Conservation (phyloP, 2,113 vertebrate species). For the Rattus norvegicus region DNA sequence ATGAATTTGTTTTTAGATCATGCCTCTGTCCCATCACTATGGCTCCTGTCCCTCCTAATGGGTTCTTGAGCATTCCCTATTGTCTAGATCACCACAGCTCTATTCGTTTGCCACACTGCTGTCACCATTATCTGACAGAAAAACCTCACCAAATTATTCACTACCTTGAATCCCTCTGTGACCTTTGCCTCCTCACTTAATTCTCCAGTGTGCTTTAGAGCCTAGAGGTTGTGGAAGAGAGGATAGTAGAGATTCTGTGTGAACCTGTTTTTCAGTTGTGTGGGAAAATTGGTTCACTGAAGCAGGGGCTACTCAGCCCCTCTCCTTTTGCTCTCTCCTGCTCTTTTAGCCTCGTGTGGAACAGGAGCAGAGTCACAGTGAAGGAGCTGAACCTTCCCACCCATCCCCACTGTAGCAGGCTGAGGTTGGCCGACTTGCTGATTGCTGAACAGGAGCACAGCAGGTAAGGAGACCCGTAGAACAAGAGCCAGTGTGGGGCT, state of each 20-base stretch:
- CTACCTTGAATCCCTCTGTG: neutral
- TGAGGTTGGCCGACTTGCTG: slow-evolving; percentile 86
- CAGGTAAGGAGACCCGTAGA: slow-evolving; percentile 82
- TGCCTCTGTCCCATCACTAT: neutral
- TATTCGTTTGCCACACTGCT: neutral
- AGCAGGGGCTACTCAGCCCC: neutral
- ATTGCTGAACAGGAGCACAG: slow-evolving; percentile 89
- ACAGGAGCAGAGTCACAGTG: slow-evolving; percentile 90
- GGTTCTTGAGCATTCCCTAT: neutral
- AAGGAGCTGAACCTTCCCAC: slow-evolving; percentile 86
- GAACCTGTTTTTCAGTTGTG: neutral
- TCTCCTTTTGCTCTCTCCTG: neutral
- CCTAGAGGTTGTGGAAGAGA: neutral
- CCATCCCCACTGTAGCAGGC: slow-evolving; percentile 73
- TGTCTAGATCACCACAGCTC: neutral
- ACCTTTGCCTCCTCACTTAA: neutral
- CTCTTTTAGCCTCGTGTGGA: slow-evolving; percentile 88
- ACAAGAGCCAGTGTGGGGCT: neutral
- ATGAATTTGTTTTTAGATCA: neutral
- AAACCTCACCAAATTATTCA: neutral
- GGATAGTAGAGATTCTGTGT: neutral
- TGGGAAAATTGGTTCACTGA: neutral
- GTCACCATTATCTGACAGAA: neutral
- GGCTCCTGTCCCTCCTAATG: neutral
- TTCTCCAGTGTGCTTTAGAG: neutral